Evolutionary conservation across 2,888 invertebrate genomes (phyloP).

Genomic region (Cremastobaeus sp.): DNA sequence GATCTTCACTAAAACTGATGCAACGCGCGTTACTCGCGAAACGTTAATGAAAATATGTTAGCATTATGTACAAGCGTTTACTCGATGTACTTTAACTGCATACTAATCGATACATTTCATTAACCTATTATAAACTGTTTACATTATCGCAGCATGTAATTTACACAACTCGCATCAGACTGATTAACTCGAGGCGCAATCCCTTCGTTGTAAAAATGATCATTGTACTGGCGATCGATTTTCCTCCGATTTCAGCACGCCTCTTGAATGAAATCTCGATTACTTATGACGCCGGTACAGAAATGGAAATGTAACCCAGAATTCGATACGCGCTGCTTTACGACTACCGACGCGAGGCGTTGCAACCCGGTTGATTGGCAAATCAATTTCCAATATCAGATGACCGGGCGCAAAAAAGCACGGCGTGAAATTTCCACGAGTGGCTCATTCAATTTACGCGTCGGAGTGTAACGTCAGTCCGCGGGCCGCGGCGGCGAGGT

Average conservation of each 20-base stretch:
- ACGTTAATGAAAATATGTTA: no score
- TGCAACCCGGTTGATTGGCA: constrained; percentile 30
- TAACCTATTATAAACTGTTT: no score
- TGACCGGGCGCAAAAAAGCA: constrained; percentile 29
- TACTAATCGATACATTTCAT: no score
- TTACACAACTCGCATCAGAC: constrained; percentile 10
- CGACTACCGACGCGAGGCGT: constrained; percentile 13
- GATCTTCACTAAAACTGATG: no score
- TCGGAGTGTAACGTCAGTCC: constrained; percentile 53
- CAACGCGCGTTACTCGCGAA: no score
- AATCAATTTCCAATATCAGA: constrained; percentile 17
- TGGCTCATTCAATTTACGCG: constrained; percentile 47
- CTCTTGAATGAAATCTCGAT: constrained; percentile 17
- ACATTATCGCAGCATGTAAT: background rate
- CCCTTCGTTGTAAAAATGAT: constrained; percentile 2
- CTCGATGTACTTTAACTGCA: no score
- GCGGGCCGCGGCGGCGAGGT: constrained; percentile 14
- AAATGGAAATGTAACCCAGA: constrained; percentile 16
- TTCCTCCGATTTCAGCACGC: constrained; percentile 22
- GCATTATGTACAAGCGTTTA: no score
- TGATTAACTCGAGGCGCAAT: constrained; percentile 14
- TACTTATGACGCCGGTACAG: constrained; percentile 14
- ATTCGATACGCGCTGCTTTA: constrained; percentile 51
- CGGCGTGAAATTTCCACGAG: constrained; percentile 31
- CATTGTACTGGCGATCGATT: constrained; percentile 22